phyloP scores from a whole-genome alignment of 2,797 vertebrate species.

The Pitangus sulphuratus region DNA sequence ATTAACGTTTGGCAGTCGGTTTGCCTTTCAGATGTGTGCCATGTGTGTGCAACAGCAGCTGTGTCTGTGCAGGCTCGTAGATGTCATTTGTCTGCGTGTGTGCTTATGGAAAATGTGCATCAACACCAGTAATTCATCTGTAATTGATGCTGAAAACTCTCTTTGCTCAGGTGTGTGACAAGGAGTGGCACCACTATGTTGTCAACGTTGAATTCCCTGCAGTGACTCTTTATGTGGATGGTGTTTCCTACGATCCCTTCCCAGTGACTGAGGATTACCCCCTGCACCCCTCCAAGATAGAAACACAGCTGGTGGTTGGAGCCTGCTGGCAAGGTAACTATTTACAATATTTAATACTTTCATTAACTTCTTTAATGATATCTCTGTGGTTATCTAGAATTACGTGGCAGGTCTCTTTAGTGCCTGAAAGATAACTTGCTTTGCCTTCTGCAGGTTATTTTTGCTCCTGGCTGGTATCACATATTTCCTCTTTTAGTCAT shows the following conservation, averaged over 20 bases:
- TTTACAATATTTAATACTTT: neutral
- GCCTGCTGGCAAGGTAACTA: conserved; percentile 97
- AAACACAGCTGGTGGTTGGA: conserved; percentile 93
- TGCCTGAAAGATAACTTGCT: neutral
- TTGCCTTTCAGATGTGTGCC: neutral
- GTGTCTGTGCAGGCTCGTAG: neutral
- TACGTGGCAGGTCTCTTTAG: neutral
- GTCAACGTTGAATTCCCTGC: conserved; percentile 90
- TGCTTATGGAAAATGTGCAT: neutral
- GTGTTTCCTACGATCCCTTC: conserved; percentile 90
- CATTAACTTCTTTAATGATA: too few species aligned
- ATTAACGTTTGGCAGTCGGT: neutral
- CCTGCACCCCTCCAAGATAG: conserved; percentile 88
- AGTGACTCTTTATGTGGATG: conserved; percentile 91
- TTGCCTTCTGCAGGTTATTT: neutral
- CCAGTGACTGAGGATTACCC: conserved; percentile 96
- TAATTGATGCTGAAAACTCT: neutral
- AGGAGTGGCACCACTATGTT: conserved; percentile 98
- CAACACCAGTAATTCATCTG: neutral
- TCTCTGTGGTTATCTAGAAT: neutral
- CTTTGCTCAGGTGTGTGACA: conserved; percentile 89
- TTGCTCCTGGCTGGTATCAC: neutral
- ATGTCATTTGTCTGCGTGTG: neutral
- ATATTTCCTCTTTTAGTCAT: neutral
- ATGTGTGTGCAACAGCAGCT: neutral